Base-by-base conservation (phyloP, 2,797 vertebrate species). In the Pangasius larnaudii region DNA sequence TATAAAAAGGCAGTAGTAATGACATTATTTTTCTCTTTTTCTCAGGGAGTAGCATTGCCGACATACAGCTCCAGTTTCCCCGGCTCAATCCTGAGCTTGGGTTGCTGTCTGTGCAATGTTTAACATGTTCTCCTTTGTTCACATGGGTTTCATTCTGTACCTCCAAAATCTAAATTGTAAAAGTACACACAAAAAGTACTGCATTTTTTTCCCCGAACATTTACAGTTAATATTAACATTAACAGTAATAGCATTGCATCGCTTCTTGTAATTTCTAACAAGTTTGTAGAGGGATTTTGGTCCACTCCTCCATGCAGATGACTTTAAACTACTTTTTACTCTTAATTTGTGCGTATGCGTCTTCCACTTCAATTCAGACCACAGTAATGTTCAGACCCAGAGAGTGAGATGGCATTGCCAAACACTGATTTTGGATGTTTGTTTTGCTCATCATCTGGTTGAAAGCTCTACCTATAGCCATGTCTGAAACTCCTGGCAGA, bases 111-210 rank as follows among this genome's bases (percentile, higher is more conserved):
- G 8, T 24, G 1, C 5, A 49, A 49, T 2, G 42, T 75, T 16
- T 49, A 36, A 5, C 69, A 42, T 75, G 22, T 24, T 46, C 39
- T 39, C 16, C 67, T 14, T 9, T 49, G 72, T 14, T 24, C 24
- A 13, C 10, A 6, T 74, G 92, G 85, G 89, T 93, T 89, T 91
- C 90, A 18, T 71, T 1, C 33, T 39, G 7, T 13, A 42, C 42
- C 69, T 74, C 11, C 22, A 42, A 46, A 74, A 27, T 46, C 19
- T 27, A 46, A 19, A 39, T 71, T 19, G 18, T 39, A 10, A 71
- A 39, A 18, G 5, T 22, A 36, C 33, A 2, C 33, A 22, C 33
- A 18, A 27, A 74, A 46, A 11, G 1, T 13, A 27, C 3, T 18
- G 18, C 22, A 5, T 75, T 49, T 39, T 49, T 46, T 24, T 46